These are phyloP conservation scores for Papilio polyxenes DNA, from an alignment of 1,140 invertebrate species.

Conservation along the genomic window DNA sequence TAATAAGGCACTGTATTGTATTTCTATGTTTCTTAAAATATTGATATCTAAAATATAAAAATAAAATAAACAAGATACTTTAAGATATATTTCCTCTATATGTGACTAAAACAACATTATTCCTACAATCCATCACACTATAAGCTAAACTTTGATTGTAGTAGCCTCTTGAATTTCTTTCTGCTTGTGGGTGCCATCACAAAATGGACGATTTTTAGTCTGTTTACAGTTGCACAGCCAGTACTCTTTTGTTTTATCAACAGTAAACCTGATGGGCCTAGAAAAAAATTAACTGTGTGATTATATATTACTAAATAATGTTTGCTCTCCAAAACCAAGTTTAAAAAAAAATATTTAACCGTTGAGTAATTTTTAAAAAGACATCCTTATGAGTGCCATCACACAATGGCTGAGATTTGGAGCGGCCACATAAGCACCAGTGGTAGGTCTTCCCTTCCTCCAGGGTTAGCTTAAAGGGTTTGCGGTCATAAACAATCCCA, in stretches of 20 bases:
- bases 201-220: conserved; percentile 96
- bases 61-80: background rate
- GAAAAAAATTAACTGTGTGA: conserved; percentile 48
- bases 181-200: conserved; percentile 96
- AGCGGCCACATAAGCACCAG: conserved; percentile 94
- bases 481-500: conserved; percentile 88
- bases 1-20: too few species aligned
- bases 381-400: conserved; percentile 93
- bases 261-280: conserved; percentile 90
- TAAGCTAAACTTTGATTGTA: conserved; percentile 56
- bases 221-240: conserved; percentile 99
- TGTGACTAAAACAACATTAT: background rate
- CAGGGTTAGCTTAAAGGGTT: conserved; percentile 91
- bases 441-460: conserved; percentile 90
- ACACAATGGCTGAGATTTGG: conserved; percentile 96
- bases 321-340: background rate
- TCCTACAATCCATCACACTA: background rate
- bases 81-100: conserved; percentile 2
- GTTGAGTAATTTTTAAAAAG: conserved; percentile 85
- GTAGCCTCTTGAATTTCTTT: conserved; percentile 83
- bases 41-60: background rate
- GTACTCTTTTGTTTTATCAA: conserved; percentile 95
- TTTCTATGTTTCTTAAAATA: too few species aligned
- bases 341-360: conserved; percentile 54
- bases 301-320: background rate